Base-by-base conservation (phyloP, 1,140 invertebrate species). In the Periplaneta americana region DNA sequence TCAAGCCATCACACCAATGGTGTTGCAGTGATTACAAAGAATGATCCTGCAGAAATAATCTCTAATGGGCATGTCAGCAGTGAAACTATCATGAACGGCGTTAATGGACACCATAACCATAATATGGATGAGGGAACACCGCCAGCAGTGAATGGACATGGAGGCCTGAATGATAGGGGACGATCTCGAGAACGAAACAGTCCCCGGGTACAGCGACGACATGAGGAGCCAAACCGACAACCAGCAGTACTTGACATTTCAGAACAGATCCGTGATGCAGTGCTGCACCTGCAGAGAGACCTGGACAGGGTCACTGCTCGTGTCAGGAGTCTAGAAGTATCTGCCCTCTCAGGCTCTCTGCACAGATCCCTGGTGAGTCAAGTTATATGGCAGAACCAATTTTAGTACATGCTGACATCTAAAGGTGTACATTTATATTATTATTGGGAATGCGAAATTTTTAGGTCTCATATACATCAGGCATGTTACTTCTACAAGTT, bases 241-340 rank as follows among this genome's bases (percentile, higher is more conserved):
- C 35, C 31, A 31, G 17, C 39, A 10, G 39, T 32, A 2, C 86
- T 83, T 2, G 87, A 88, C 78, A 87, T 88, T 79, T 79, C 86
- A 11, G 86, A 87, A 83, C 87, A 88, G 80, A 88, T 89, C 28
- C 85, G 86, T 17, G 82, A 82, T 9, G 87, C 87, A 17, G 83
- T 89, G 80, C 86, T 86, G 74, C 86, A 87, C 84, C 84, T 89
- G 35, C 87, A 89, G 80, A 86, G 85, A 83, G 88, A 89, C 82
- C 76, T 89, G 11, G 88, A 89, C 37, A 86, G 87, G 83, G 85
- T 89, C 85, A 88, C 86, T 0, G 85, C 86, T 0, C 85, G 86
- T 80, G 87, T 89, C 34, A 84, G 85, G 34, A 85, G 85, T 82
- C 84, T 89, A 74, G 88, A 89, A 80, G 87, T 82, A n/a, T 57